Evolutionary conservation across 1,140 invertebrate species (phyloP).

Genomic region (Drosophila kepulauana): DNA sequence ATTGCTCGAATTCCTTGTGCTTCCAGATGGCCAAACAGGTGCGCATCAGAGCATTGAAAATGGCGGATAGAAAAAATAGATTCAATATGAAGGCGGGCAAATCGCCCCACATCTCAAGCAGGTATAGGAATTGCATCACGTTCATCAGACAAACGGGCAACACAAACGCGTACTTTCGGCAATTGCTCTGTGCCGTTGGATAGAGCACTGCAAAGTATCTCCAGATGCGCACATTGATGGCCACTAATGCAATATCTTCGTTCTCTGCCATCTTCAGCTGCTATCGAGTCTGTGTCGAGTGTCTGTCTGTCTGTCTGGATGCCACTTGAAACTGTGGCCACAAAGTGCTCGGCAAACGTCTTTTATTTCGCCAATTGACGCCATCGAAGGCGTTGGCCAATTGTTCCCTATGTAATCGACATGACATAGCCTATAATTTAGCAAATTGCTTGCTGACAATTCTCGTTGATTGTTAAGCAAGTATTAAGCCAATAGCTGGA

Average conservation of each 20-base stretch:
- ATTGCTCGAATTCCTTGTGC: slow-evolving; percentile 57
- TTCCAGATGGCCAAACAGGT: slow-evolving; percentile 70
- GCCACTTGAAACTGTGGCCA: slow-evolving; percentile 64
- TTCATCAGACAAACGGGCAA: slow-evolving; percentile 68
- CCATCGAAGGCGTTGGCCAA: slow-evolving; percentile 36
- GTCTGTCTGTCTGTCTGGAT: background rate
- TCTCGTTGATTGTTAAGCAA: slow-evolving; percentile 7
- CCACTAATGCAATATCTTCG: slow-evolving; percentile 69
- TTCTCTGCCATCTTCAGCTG: slow-evolving; percentile 13
- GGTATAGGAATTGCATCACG: slow-evolving; percentile 73
- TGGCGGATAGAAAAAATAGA: slow-evolving; percentile 73
- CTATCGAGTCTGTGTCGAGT: slow-evolving; percentile 1
- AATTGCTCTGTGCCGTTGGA: slow-evolving; percentile 46
- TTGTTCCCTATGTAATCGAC: slow-evolving; percentile 38
- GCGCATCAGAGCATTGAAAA: slow-evolving; percentile 75
- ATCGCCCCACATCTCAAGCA: slow-evolving; percentile 73
- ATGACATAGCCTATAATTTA: slow-evolving; percentile 67
- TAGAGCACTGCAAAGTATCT: slow-evolving; percentile 65
- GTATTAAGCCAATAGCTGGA: slow-evolving; percentile 1
- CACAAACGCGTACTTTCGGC: slow-evolving; percentile 73
- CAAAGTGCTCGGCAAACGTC: slow-evolving; percentile 69
- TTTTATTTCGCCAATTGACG: slow-evolving; percentile 68
- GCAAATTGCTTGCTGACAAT: slow-evolving; percentile 63
- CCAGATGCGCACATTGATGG: slow-evolving; percentile 75
- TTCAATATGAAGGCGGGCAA: slow-evolving; percentile 74